A percentile compares a stretch with the other conserved stretches of the same genome.
Evolutionary conservation across 2,113 vertebrate species (phyloP).

Genomic region (Chionodraco myersi): DNA sequence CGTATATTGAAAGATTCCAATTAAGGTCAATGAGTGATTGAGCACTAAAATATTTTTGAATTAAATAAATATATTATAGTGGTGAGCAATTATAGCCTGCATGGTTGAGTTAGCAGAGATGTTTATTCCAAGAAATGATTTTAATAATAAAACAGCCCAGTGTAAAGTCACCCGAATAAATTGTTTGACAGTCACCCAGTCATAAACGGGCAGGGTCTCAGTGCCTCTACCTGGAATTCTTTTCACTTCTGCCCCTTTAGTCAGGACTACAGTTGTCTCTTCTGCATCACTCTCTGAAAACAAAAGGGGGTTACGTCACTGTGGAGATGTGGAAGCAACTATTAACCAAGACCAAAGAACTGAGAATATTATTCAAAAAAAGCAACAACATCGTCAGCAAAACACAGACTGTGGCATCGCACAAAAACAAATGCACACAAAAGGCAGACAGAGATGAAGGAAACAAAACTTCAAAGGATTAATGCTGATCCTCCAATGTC

Average conservation of each 20-base stretch:
- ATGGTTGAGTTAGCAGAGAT: slow-evolving; percentile 52
- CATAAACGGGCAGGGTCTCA: slow-evolving; percentile 26
- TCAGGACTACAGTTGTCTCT: slow-evolving; percentile 55
- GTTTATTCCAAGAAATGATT: slow-evolving; percentile 11
- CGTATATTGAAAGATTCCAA: slow-evolving; percentile 3
- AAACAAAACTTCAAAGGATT: slow-evolving; percentile 10
- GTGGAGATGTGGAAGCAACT: slow-evolving; percentile 44
- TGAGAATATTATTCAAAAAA: not conserved
- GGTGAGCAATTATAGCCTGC: slow-evolving; percentile 31
- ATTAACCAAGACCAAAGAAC: slow-evolving; percentile 14
- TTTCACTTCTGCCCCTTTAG: slow-evolving; percentile 76
- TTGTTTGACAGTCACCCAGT: slow-evolving; percentile 39
- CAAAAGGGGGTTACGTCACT: slow-evolving; percentile 72
- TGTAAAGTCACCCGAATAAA: slow-evolving; percentile 24
- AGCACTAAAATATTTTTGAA: slow-evolving; percentile 23
- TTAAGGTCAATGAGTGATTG: slow-evolving; percentile 17
- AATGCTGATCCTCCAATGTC: not conserved
- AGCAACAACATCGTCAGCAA: slow-evolving; percentile 1
- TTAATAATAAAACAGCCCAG: slow-evolving; percentile 10
- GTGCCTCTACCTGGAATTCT: slow-evolving; percentile 69
- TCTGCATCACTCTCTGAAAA: slow-evolving; percentile 78
- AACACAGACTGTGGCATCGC: slow-evolving; percentile 34
- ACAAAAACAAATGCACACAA: slow-evolving; percentile 47
- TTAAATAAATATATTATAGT: slow-evolving; percentile 7
- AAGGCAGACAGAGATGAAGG: slow-evolving; percentile 20